phyloP scores from a whole-genome alignment of 2,113 vertebrate genomes.

The Leucosticte australis region DNA sequence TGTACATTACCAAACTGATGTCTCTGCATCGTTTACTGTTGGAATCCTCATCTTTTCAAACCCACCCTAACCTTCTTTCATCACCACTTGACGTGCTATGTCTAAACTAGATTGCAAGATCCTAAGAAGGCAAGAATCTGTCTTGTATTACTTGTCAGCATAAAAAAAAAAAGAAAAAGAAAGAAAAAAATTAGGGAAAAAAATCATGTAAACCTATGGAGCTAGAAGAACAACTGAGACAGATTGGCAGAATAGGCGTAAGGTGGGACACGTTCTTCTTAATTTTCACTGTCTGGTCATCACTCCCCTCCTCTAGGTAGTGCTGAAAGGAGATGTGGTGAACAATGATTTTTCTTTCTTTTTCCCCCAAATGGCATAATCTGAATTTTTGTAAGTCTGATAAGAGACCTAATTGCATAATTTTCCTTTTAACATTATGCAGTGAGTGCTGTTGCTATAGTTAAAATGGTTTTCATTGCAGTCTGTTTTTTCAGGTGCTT shows the following conservation, averaged over 20 bases:
- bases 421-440: constrained; percentile 33
- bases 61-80: constrained; percentile 68
- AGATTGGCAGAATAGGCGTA: constrained; percentile 63
- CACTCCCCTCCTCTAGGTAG: constrained; percentile 47
- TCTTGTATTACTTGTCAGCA: constrained; percentile 63
- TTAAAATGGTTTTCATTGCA: constrained; percentile 23
- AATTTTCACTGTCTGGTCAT: constrained; percentile 59
- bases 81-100: constrained; percentile 68
- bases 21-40: constrained; percentile 67
- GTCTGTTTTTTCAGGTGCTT: constrained; percentile 42
- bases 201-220: constrained; percentile 50
- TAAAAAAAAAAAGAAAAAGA: background rate
- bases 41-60: constrained; percentile 65
- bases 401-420: constrained; percentile 56
- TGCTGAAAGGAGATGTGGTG: background rate
- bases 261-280: constrained; percentile 59
- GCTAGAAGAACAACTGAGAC: constrained; percentile 64
- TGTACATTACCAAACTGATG: constrained; percentile 66
- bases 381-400: constrained; percentile 43
- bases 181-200: background rate
- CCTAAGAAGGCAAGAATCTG: constrained; percentile 68
- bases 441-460: constrained; percentile 30
- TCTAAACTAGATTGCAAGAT: constrained; percentile 70
- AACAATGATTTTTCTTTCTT: constrained; percentile 13
- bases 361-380: background rate